Evolutionary conservation across 2,797 vertebrate genomes (phyloP).

Genomic region (Sebastiscus albofasciatus): DNA sequence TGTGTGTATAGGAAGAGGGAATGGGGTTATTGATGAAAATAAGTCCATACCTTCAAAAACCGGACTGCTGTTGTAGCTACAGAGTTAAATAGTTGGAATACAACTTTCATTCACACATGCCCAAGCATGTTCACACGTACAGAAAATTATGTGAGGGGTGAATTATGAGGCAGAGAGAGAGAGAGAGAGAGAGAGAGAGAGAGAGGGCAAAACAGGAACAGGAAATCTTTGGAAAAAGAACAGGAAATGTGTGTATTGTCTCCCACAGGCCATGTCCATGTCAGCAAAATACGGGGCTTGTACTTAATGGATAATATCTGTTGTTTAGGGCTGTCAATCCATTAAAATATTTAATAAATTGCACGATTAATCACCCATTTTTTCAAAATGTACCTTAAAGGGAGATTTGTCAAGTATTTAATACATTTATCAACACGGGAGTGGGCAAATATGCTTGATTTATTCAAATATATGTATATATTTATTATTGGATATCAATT

Average conservation of each 20-base stretch:
- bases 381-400: no score
- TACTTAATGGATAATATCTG: neutral
- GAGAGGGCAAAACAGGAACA: constrained; percentile 67
- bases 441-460: no score
- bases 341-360: no score
- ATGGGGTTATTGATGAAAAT: constrained; percentile 15
- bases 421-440: no score
- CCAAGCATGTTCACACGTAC: neutral
- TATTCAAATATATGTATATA: no score
- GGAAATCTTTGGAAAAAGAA: constrained; percentile 67
- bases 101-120: neutral
- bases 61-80: neutral
- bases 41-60: neutral
- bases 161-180: constrained; percentile 34
- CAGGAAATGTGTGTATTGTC: constrained; percentile 71
- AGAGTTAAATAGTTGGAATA: neutral
- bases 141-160: constrained; percentile 17
- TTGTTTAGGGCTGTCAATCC: no score
- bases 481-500: no score
- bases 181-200: constrained; percentile 5
- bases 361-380: no score
- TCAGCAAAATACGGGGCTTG: constrained; percentile 30
- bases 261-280: constrained; percentile 29
- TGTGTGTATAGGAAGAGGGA: neutral
- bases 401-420: no score